These are phyloP conservation scores for Macropus fuliginosus DNA, from an alignment of 2,797 vertebrate species.

Conservation along the genomic window DNA sequence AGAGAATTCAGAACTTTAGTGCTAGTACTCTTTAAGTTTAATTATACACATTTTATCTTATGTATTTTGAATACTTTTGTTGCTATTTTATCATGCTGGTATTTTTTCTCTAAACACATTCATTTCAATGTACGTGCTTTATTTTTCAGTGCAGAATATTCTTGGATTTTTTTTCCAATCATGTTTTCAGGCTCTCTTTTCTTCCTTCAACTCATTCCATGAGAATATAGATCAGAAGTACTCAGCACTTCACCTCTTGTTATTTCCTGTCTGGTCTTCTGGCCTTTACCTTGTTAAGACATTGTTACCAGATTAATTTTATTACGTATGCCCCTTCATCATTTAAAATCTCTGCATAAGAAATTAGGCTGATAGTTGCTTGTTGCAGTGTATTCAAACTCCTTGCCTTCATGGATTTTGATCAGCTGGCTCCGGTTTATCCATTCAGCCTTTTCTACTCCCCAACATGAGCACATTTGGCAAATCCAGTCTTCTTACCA, in stretches of 20 bases:
- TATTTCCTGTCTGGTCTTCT: background rate
- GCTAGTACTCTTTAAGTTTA: background rate
- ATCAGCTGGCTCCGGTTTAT: background rate
- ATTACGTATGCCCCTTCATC: background rate
- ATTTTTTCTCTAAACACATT: background rate
- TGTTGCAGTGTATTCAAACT: background rate
- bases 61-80: background rate
- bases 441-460: background rate
- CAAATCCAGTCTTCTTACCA: background rate
- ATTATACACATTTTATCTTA: background rate
- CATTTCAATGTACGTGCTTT: background rate
- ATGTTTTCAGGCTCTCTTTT: background rate
- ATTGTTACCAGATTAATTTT: background rate
- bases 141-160: background rate
- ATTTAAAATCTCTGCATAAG: background rate
- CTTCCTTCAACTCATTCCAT: background rate
- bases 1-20: background rate
- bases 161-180: background rate
- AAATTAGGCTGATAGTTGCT: constrained; percentile 10
- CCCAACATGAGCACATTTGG: background rate
- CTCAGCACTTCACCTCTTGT: background rate
- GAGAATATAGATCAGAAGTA: background rate
- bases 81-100: background rate
- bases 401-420: background rate
- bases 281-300: background rate